phyloP scores from a whole-genome alignment of 1,140 invertebrate species.

The Brachionus koreanus region DNA sequence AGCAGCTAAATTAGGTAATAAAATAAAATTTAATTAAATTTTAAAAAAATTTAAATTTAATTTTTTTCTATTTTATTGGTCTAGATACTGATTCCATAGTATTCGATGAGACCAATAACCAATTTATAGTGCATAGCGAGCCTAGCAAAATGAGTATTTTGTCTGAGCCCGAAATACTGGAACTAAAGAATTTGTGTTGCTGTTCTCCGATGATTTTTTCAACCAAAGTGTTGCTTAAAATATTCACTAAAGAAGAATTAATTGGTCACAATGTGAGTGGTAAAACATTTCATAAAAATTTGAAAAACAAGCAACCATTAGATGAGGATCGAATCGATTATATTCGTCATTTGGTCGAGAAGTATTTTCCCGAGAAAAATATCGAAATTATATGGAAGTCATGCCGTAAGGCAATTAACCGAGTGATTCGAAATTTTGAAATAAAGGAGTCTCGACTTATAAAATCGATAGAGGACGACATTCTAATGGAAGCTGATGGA shows the following conservation, averaged over 20 bases:
- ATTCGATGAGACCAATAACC: background rate
- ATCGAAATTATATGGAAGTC: slow-evolving; percentile 23
- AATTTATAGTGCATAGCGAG: slow-evolving; percentile 6
- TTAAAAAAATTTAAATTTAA: background rate
- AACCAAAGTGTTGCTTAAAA: slow-evolving; percentile 23
- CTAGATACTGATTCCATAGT: slow-evolving; percentile 2
- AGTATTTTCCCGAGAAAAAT: slow-evolving; percentile 31
- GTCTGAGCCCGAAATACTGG: slow-evolving; percentile 15
- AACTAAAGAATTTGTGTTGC: slow-evolving; percentile 33
- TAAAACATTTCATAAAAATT: slow-evolving; percentile 37
- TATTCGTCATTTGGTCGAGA: slow-evolving; percentile 41
- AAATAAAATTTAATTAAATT: background rate
- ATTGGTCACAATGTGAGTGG: slow-evolving; percentile 41
- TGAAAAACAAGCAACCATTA: slow-evolving; percentile 40
- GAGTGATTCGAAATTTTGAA: slow-evolving; percentile 38
- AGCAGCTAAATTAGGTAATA: background rate
- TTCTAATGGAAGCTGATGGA: slow-evolving; percentile 1
- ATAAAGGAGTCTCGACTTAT: slow-evolving; percentile 21
- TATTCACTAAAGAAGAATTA: slow-evolving; percentile 22
- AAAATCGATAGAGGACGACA: slow-evolving; percentile 18
- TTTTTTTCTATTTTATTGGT: background rate
- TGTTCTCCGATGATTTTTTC: slow-evolving; percentile 42
- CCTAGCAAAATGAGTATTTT: background rate
- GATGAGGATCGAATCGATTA: slow-evolving; percentile 38
- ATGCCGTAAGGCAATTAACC: slow-evolving; percentile 36